A percentile compares a stretch with the other conserved stretches of the same genome.
These are phyloP conservation scores for Acleris cristana DNA, from an alignment of 2,888 invertebrate genomes.

Conservation along the genomic window DNA sequence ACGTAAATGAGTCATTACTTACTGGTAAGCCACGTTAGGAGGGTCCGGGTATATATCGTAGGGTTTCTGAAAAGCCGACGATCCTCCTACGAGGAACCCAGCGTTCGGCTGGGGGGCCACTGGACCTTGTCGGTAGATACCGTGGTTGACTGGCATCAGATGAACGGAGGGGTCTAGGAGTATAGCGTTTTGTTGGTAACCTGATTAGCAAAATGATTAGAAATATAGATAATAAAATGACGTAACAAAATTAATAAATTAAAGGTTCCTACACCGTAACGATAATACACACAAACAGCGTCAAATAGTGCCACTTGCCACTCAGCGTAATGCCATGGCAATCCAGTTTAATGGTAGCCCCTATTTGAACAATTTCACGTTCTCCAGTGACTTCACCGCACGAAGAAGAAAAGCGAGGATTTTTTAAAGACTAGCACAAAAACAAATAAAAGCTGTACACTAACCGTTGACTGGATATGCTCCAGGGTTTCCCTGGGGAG, in stretches of 20 bases:
- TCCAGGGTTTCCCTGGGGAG: constrained; percentile 62
- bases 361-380: no score
- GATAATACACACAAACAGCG: no score
- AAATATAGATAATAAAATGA: not conserved
- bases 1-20: constrained; percentile 42
- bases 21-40: constrained; percentile 59
- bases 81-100: constrained; percentile 51
- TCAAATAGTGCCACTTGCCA: no score
- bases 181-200: constrained; percentile 70
- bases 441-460: not conserved
- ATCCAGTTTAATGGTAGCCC: no score
- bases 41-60: constrained; percentile 65
- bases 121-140: constrained; percentile 55
- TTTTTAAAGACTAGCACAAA: no score
- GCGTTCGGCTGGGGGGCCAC: constrained; percentile 48
- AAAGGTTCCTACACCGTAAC: no score
- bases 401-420: no score
- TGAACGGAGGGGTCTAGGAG: constrained; percentile 65
- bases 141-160: constrained; percentile 52
- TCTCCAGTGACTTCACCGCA: no score
- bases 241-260: not conserved
- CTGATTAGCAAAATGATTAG: constrained; percentile 45
- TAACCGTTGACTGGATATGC: constrained; percentile 51
- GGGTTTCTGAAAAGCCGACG: constrained; percentile 55
- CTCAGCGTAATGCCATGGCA: no score